Percentiles rank a stretch among this genome's conserved stretches.
Conservation (phyloP, 2,797 vertebrate species). For the Anisognathus igniventris region DNA sequence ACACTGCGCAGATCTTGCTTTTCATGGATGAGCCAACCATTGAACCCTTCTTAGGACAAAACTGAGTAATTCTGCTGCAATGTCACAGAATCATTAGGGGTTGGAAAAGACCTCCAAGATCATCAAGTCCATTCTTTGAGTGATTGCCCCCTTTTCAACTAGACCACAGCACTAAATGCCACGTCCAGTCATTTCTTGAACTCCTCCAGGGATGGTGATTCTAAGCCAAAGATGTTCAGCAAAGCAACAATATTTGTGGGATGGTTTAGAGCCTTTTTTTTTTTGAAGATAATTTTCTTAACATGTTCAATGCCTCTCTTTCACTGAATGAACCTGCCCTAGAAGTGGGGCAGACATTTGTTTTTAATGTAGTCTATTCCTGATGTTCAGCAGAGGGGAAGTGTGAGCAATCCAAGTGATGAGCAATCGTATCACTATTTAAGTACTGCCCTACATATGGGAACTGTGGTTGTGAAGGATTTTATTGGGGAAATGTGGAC, state of each 20-base stretch:
- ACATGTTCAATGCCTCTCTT: not conserved
- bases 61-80: not conserved
- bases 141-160: not conserved
- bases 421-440: not conserved
- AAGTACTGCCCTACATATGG: not conserved
- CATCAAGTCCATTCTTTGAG: not conserved
- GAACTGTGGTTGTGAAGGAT: not conserved
- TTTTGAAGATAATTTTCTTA: not conserved
- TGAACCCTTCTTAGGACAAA: not conserved
- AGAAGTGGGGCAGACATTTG: not conserved
- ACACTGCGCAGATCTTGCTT: not conserved
- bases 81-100: not conserved
- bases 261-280: not conserved
- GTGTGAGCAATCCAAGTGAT: not conserved
- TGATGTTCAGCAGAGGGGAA: not conserved
- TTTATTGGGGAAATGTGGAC: not conserved
- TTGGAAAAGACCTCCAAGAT: not conserved
- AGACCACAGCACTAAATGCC: not conserved
- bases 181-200: accelerated
- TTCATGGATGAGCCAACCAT: accelerated
- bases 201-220: not conserved
- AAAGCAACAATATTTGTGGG: not conserved
- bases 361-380: not conserved
- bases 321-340: not conserved
- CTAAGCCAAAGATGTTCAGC: not conserved